Conservation (phyloP, 1,140 invertebrate genomes). For the Papilio dardanus region DNA sequence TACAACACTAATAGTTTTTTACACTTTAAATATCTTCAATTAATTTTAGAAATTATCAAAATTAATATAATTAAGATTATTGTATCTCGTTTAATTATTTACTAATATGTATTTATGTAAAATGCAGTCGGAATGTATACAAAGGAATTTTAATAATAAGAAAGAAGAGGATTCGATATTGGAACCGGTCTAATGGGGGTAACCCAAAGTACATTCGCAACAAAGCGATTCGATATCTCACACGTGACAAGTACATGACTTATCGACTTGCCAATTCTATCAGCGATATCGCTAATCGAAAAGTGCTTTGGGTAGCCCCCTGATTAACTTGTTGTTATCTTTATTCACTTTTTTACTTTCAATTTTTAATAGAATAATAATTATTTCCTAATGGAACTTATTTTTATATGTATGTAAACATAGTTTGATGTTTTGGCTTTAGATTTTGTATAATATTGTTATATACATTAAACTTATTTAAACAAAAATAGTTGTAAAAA, state of each 20-base stretch:
- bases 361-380: conserved; percentile 9
- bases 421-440: neutral
- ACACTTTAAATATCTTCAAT: neutral
- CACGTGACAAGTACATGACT: too few relatives aligned
- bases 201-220: too few relatives aligned
- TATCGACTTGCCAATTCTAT: too few relatives aligned
- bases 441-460: neutral
- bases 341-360: neutral
- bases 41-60: neutral
- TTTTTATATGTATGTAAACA: neutral
- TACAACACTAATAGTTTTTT: neutral
- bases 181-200: conserved; percentile 19
- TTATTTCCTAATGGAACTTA: neutral
- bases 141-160: conserved; percentile 22
- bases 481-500: neutral
- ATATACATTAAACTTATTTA: neutral
- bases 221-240: too few relatives aligned
- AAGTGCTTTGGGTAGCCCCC: too few relatives aligned
- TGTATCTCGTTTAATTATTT: neutral
- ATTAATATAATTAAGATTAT: neutral
- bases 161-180: conserved; percentile 17
- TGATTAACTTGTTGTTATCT: neutral
- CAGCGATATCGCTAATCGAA: too few relatives aligned
- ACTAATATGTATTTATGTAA: conserved; percentile 25
- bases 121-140: conserved; percentile 19